These are phyloP conservation scores for Deilephila porcellus DNA, from an alignment of 2,888 invertebrate species.

Conservation along the genomic window DNA sequence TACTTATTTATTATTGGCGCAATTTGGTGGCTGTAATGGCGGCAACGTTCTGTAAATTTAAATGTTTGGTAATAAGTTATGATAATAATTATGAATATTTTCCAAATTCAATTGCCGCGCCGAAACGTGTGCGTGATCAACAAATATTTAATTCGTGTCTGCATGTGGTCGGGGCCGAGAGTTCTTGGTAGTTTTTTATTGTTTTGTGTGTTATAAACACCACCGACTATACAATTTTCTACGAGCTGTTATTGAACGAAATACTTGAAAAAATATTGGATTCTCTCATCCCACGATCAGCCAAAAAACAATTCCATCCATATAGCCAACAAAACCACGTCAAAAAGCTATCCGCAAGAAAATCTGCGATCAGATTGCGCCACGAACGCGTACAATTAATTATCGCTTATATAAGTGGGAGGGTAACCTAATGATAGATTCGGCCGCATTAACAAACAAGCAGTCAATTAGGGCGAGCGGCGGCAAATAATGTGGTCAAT, in stretches of 20 bases:
- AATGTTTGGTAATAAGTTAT: background rate
- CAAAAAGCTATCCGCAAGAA: background rate
- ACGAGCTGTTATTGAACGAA: no score
- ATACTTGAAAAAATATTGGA: no score
- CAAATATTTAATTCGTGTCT: no score
- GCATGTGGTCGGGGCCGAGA: no score
- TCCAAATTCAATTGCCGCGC: no score
- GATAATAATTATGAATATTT: background rate
- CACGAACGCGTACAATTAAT: constrained; percentile 1
- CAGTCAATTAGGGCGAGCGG: constrained; percentile 1
- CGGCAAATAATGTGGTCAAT: background rate
- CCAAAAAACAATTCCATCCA: background rate
- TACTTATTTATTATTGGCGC: constrained; percentile 30
- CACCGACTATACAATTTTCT: no score
- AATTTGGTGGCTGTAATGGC: constrained; percentile 14
- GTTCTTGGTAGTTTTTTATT: no score
- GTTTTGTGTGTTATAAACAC: no score
- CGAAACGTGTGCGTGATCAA: no score
- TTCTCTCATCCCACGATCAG: no score
- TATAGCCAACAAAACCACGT: background rate
- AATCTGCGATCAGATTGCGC: background rate
- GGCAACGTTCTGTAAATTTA: background rate
- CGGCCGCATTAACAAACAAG: constrained; percentile 7
- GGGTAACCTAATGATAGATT: constrained; percentile 9
- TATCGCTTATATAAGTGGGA: constrained; percentile 1